Conservation (phyloP, 1,140 invertebrate genomes). For the Acyrthosiphon pisum region DNA sequence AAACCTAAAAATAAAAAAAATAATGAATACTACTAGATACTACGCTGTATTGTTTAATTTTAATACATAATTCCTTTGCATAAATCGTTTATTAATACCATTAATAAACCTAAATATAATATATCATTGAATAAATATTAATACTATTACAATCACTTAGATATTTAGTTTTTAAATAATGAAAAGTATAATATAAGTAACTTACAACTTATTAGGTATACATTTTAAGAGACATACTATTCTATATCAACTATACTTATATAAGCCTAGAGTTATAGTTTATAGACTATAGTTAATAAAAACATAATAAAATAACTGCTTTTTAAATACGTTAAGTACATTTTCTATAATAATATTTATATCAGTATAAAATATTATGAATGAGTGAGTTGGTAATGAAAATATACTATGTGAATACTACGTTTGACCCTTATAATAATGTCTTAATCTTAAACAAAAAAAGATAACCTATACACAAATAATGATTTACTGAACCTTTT, state of each 20-base stretch:
- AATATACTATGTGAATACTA: conserved; percentile 3
- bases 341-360: background rate
- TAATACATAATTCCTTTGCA: background rate
- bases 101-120: background rate
- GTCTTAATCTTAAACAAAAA: background rate
- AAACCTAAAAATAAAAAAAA: background rate
- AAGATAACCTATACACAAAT: conserved; percentile 23
- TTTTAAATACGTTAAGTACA: background rate
- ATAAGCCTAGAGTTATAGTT: background rate
- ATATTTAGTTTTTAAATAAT: background rate
- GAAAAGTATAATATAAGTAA: background rate
- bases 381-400: background rate
- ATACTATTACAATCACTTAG: background rate
- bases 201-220: background rate
- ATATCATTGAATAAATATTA: too few species aligned
- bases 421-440: background rate
- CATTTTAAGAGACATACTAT: background rate
- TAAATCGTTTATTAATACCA: background rate
- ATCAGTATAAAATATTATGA: background rate
- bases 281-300: background rate
- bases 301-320: background rate
- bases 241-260: background rate
- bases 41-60: background rate
- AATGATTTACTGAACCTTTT: background rate
- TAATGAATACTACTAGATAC: background rate